These are phyloP conservation scores for Clangula hyemalis DNA, from an alignment of 2,797 vertebrate genomes.

Conservation along the genomic window DNA sequence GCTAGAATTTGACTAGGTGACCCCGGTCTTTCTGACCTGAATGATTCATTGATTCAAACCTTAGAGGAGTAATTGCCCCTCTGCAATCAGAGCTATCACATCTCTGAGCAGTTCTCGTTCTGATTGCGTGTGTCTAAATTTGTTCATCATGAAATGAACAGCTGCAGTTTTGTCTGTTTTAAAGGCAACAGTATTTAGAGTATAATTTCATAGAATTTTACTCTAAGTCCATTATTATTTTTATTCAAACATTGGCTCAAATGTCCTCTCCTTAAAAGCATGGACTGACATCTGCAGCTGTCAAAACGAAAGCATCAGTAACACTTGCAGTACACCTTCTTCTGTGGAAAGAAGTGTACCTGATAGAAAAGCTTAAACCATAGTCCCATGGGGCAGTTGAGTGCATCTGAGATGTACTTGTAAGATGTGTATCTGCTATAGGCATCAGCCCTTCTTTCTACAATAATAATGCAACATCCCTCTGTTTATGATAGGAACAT, in stretches of 20 bases:
- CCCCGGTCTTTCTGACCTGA: neutral
- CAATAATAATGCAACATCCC: neutral
- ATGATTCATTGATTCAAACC: neutral
- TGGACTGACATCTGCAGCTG: neutral
- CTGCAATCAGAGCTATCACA: constrained; percentile 10
- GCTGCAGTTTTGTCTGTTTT: constrained; percentile 31
- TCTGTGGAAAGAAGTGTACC: neutral
- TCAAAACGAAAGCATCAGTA: neutral
- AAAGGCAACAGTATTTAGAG: constrained; percentile 22
- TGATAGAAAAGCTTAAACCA: neutral
- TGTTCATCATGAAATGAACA: constrained; percentile 6
- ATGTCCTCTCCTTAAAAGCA: neutral
- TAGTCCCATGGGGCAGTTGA: neutral
- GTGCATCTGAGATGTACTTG: neutral
- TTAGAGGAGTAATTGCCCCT: neutral
- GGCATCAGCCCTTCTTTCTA: neutral
- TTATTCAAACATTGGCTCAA: constrained; percentile 3
- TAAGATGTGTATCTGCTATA: neutral
- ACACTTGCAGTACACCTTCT: neutral
- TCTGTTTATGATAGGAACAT: neutral
- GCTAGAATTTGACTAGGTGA: neutral
- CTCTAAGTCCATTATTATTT: constrained; percentile 17
- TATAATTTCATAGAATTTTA: neutral
- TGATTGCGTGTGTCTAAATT: constrained; percentile 22
- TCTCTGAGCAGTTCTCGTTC: neutral